Conservation (phyloP, 2,797 vertebrate species). For the Atherinosoma microstoma region DNA sequence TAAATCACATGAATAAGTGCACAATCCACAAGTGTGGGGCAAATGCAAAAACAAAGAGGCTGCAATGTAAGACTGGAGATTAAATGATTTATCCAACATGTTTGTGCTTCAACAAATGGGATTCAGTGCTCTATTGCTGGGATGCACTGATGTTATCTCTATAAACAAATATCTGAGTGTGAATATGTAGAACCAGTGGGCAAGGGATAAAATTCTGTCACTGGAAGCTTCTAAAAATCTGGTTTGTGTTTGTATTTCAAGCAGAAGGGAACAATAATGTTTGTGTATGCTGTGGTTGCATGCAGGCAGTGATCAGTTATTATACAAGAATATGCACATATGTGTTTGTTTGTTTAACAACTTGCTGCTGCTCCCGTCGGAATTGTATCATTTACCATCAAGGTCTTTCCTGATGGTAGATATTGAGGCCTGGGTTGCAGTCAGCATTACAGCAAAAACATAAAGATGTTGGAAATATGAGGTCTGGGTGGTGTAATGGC, state of each 20-base stretch:
- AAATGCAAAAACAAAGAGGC: conserved; percentile 48
- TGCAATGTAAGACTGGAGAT: conserved; percentile 37
- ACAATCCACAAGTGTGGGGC: conserved; percentile 42
- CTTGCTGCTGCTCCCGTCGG: background rate
- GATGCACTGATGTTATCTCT: conserved; percentile 17
- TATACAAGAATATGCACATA: background rate
- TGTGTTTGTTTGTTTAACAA: background rate
- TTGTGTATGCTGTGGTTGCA: background rate
- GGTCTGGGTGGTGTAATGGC: background rate
- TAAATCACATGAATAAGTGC: conserved; percentile 73
- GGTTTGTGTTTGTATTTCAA: background rate
- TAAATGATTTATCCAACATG: conserved; percentile 56
- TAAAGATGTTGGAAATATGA: too few species aligned
- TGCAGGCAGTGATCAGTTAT: conserved; percentile 20
- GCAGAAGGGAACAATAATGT: background rate
- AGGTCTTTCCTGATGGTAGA: background rate
- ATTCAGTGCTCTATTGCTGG: conserved; percentile 34
- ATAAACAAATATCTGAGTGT: conserved; percentile 3
- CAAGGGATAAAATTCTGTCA: background rate
- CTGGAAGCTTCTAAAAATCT: background rate
- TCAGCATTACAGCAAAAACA: background rate
- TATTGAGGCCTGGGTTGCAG: background rate
- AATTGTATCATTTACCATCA: background rate
- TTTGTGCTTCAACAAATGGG: conserved; percentile 53
- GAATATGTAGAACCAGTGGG: background rate